Base-by-base conservation (phyloP, 2,113 vertebrate species). In the Sialia sialis region DNA sequence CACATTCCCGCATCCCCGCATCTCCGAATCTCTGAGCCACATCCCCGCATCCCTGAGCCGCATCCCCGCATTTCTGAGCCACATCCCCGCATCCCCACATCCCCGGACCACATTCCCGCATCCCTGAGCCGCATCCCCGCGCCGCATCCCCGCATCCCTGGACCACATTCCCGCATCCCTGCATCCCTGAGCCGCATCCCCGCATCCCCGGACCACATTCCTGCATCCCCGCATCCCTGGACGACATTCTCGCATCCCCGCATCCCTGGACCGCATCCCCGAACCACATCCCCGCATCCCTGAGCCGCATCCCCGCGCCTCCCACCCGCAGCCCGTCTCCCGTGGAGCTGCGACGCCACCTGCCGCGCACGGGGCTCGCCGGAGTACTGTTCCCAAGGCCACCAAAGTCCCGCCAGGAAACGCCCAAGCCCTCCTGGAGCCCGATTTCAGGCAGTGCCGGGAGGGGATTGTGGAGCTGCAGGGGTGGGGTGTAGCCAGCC, bases 281-380 rank as follows among this genome's bases (percentile, higher is more conserved):
- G 22, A 8, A 4, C 21, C 2, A 0, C 36, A 56, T 48, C 34
- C 15, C 59, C 7, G 2, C 70, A 36, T 52, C 26, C 26, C 29
- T 9, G 11, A 16, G 46, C 48, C 14, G 14, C 38, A 44, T 44
- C 39, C 52, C 78, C 58, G 39, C 38, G 3, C 73, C 19, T 4
- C 73, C 41, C 59, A n/a, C 58, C 64, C 60, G 44, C 64, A 32
- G 51, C 58, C 13, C 27, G 13, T 66, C 62, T 90, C 89, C 72
- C 74, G 10, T 97, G 96, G 98, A 97, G 97, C 93, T 94, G 93
- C 89, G 89, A 84, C 92, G 97, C 98, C 98, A 94, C 97, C 97
- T 98, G 95, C 97, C 93, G 98, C 77, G 94, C 64, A 48, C 69
- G 78, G 77, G 18, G 29, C 63, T 74, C 39, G 11, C 74, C 27